phyloP scores from a whole-genome alignment of 2,797 vertebrate species.

The Phoxinus dragarum region DNA sequence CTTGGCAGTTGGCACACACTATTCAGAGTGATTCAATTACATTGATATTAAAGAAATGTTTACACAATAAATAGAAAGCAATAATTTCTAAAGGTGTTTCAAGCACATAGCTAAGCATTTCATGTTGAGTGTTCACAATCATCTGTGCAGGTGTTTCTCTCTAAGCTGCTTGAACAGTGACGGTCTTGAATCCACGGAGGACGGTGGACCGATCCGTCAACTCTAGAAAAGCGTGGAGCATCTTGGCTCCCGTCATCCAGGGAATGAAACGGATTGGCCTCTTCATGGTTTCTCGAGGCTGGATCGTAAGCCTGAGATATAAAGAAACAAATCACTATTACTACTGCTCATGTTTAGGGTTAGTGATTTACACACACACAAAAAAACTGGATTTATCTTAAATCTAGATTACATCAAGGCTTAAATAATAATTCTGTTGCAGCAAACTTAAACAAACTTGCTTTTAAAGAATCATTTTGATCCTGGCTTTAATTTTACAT shows the following conservation, averaged over 20 bases:
- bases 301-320: slow-evolving; percentile 67
- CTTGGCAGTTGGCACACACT: too few relatives aligned
- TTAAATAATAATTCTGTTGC: neutral
- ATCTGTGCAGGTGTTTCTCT: neutral
- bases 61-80: neutral
- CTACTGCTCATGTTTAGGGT: neutral
- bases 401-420: neutral
- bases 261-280: slow-evolving; percentile 68
- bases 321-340: neutral
- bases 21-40: neutral
- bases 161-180: slow-evolving; percentile 65
- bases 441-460: neutral
- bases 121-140: neutral
- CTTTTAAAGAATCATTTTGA: too few relatives aligned
- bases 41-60: neutral
- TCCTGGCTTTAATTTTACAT: too few relatives aligned
- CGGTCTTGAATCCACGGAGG: slow-evolving; percentile 74
- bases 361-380: neutral
- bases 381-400: neutral
- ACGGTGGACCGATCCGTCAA: slow-evolving; percentile 58
- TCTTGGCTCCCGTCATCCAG: slow-evolving; percentile 70
- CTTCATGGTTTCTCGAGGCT: slow-evolving; percentile 63
- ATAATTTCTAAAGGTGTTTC: neutral
- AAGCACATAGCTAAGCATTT: neutral
- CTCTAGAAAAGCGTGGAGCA: slow-evolving; percentile 75